Evolutionary conservation across 2,113 vertebrate genomes (phyloP), one percentile per base, ranked within the genome.

Genomic region (Oncorhynchus gorbuscha): DNA sequence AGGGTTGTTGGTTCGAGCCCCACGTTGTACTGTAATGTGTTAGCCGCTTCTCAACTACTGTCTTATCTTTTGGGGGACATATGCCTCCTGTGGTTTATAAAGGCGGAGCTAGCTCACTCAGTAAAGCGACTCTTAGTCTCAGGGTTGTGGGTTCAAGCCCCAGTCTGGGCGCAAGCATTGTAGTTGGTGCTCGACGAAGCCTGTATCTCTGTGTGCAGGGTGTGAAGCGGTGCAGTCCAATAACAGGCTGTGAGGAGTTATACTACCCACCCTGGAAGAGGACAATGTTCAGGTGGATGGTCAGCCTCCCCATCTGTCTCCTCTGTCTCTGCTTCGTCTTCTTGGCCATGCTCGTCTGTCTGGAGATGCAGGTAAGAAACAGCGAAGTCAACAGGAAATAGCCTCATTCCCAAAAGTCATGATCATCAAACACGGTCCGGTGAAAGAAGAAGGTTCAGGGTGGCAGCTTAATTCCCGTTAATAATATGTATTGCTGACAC

Each of bases 241-340:
- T 99, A 74, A 99, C 97, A 0, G 95, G 94, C 16, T 93, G 95
- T 0, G 97, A 99, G 86, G 97, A 99, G 86, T 95, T 98, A 73
- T 97, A 98, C 85, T 99, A 98, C 78, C 97, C 97, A 0, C 95
- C 97, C 0, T 99, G 97, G 97, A 98, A 97, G 86, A 94, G 97
- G 32, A 84, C 96, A 32, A 73, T 97, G 76, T 99, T 98, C 93
- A 94, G 95, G 90, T 95, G 95, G 91, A 88, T 97, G 35, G 95
- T 99, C 89, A 99, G 97, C 91, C 91, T 98, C 49, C 97, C 97
- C 3, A 64, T 98, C 83, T 99, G 97, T 89, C 87, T 98, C 76
- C 79, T 94, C 87, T 97, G 97, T 86, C 95, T 99, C 76, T 90
- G 91, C 79, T 89, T 95, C 1, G 95, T 96, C 90, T 99, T 99